Conservation (phyloP, 2,888 invertebrate genomes). For the Chrysotoxum bicinctum region DNA sequence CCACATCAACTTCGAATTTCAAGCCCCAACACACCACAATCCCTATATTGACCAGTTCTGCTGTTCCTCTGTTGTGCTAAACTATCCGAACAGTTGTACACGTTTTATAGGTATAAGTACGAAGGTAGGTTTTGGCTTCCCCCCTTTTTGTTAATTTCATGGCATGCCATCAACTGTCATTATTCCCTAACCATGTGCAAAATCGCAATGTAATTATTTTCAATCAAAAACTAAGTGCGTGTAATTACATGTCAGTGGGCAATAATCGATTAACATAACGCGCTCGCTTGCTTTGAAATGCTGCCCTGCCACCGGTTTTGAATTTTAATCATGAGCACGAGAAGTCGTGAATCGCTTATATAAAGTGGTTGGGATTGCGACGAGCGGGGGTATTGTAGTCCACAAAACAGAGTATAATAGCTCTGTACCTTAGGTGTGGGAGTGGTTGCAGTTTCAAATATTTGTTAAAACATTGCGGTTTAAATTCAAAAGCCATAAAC, state of each 20-base stretch:
- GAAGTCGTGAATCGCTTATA: neutral
- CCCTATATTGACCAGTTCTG: slow-evolving; percentile 44
- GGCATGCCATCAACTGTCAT: slow-evolving; percentile 69
- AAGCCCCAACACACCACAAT: slow-evolving; percentile 10
- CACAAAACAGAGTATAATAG: slow-evolving; percentile 20
- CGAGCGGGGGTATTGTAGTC: neutral
- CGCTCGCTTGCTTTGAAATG: slow-evolving; percentile 18
- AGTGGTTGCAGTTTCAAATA: slow-evolving; percentile 50
- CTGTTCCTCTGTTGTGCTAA: neutral
- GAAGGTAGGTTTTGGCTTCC: neutral
- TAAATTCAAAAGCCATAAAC: slow-evolving; percentile 61
- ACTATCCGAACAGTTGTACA: neutral
- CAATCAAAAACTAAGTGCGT: slow-evolving; percentile 77
- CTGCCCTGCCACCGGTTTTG: slow-evolving; percentile 53
- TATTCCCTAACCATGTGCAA: slow-evolving; percentile 72
- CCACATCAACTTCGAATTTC: neutral
- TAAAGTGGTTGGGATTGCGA: too few relatives aligned
- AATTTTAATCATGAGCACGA: slow-evolving; percentile 35
- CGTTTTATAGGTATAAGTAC: too few relatives aligned
- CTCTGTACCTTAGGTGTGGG: neutral
- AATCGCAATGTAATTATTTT: slow-evolving; percentile 75
- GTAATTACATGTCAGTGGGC: slow-evolving; percentile 76
- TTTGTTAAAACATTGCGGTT: slow-evolving; percentile 56
- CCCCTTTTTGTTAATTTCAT: slow-evolving; percentile 47
- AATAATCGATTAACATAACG: slow-evolving; percentile 74